These are phyloP conservation scores for Ramphastos sulfuratus DNA, from an alignment of 2,113 vertebrate species.

Conservation along the genomic window DNA sequence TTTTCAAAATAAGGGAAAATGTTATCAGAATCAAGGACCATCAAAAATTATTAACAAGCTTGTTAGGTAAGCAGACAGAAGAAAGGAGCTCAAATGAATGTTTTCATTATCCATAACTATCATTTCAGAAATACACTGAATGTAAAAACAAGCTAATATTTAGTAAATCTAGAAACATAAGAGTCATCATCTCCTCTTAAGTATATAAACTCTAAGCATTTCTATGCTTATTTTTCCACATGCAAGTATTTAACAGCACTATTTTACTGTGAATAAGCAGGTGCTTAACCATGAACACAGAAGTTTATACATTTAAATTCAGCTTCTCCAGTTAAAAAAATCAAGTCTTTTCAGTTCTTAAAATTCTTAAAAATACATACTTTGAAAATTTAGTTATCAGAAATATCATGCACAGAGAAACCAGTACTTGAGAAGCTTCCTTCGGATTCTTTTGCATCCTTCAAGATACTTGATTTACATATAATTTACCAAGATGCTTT, in stretches of 20 bases:
- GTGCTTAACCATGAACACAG: not conserved
- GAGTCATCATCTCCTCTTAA: not conserved
- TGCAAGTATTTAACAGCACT: not conserved
- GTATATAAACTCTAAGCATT: not conserved
- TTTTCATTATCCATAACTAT: not conserved
- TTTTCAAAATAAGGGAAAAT: not conserved
- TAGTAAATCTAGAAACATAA: not conserved
- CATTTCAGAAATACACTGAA: not conserved
- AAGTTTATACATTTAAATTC: not conserved
- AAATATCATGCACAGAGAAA: not conserved
- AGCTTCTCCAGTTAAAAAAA: not conserved
- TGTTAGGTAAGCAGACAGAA: not conserved
- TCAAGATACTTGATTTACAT: not conserved
- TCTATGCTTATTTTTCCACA: not conserved
- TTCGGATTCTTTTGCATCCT: not conserved
- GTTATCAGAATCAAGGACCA: not conserved
- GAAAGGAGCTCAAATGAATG: not conserved
- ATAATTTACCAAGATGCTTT: not conserved
- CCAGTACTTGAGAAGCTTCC: not conserved
- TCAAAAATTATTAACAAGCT: not conserved
- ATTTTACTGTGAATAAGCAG: not conserved
- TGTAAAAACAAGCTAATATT: not conserved
- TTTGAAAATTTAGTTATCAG: not conserved
- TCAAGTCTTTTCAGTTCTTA: not conserved
- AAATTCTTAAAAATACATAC: not conserved